Evolutionary conservation across 2,113 vertebrate species (phyloP), one percentile per base, ranked within the genome.

Genomic region (Rhadina sibilatrix): DNA sequence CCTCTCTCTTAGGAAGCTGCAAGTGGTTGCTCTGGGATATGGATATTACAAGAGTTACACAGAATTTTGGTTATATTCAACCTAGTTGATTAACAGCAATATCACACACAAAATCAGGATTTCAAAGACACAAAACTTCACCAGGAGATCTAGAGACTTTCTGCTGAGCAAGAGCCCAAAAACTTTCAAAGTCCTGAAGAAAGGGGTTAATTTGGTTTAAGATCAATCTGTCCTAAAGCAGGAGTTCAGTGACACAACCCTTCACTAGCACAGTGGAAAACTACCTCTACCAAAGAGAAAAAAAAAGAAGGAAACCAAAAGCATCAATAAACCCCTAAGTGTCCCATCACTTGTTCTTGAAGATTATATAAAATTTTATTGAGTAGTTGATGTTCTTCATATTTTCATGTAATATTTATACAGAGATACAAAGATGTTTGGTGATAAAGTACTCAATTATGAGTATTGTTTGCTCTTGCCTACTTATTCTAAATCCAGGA

Each of bases 101-200:
- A 59, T 27, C 35, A 53, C 23, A 33, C 28, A 66, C 8, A 83
- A 92, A 96, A 68, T 30, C 2, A 3, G 38, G 21, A 44, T 47
- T 11, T 24, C 11, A 52, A 72, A 68, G 49, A 78, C 0, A 0
- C 3, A 9, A 3, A 76, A 24, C 2, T 64, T 79, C 52, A 76
- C 13, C 16, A 46, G 24, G 46, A 89, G 16, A 40, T 27, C 14
- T 61, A 42, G 19, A 74, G 30, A 74, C 5, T 83, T 69, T 53
- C 24, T 53, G 40, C 11, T 24, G 4, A 40, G 31, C 27, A 81
- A 77, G 65, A 9, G 4, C 5, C 33, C 2, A 14, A 42, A 91
- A 87, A 6, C 17, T 75, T 87, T 47, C 22, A 9, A 47, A 69
- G 4, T 69, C 24, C 20, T 53, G 31, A 86, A 90, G 20, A 28